These are phyloP conservation scores for Illadopsis cleaveri DNA, from an alignment of 2,113 vertebrate genomes.

Conservation along the genomic window DNA sequence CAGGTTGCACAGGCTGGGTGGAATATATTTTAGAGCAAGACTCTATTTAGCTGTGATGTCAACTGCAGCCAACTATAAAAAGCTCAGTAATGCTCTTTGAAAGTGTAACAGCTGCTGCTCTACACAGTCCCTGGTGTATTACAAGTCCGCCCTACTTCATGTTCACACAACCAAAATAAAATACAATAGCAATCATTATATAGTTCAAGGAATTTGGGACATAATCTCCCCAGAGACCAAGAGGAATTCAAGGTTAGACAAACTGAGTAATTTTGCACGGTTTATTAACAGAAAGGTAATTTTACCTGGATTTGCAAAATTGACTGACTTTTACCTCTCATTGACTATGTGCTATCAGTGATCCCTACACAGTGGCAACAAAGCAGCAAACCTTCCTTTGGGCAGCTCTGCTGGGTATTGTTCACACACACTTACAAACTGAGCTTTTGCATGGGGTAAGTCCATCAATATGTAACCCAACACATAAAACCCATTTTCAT, in stretches of 20 bases:
- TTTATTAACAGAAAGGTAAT: conserved; percentile 12
- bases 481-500: background rate
- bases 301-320: background rate
- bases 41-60: conserved; percentile 38
- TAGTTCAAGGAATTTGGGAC: conserved; percentile 46
- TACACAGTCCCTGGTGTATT: conserved; percentile 15
- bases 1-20: background rate
- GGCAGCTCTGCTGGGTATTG: background rate
- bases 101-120: conserved; percentile 58
- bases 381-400: background rate
- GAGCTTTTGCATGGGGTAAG: background rate
- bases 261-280: background rate
- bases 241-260: conserved; percentile 27
- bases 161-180: conserved; percentile 33
- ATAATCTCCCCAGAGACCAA: background rate
- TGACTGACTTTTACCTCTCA: background rate
- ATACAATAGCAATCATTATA: conserved; percentile 5
- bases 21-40: conserved; percentile 3
- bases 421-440: background rate
- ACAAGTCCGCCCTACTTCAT: conserved; percentile 16
- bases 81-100: conserved; percentile 53
- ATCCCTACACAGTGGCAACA: background rate
- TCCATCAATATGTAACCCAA: background rate
- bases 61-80: conserved; percentile 60
- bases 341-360: background rate